phyloP scores from a whole-genome alignment of 2,797 vertebrate genomes.

The Poeciliopsis presidionis region DNA sequence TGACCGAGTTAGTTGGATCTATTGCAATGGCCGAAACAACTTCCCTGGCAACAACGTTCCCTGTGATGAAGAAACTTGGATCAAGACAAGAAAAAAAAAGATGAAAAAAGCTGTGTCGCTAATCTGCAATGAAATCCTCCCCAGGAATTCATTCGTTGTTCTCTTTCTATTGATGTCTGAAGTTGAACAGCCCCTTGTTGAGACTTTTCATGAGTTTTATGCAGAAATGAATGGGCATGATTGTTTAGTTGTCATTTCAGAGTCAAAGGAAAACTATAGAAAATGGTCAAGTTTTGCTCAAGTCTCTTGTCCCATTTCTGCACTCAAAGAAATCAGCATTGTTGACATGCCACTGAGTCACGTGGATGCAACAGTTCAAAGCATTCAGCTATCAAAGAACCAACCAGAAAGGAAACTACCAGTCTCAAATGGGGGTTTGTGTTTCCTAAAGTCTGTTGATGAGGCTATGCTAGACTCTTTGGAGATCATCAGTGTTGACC shows the following conservation, averaged over 20 bases:
- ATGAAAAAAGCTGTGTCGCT: slow-evolving; percentile 2
- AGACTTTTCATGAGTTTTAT: slow-evolving; percentile 1
- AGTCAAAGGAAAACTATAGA: not conserved
- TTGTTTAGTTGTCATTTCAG: not conserved
- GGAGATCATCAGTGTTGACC: not conserved
- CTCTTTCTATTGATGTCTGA: not conserved
- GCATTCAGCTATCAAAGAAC: slow-evolving; percentile 53
- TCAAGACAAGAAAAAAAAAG: not conserved
- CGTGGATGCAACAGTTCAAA: slow-evolving; percentile 68
- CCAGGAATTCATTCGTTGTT: not conserved
- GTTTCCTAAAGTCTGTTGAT: not conserved
- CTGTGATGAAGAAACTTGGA: not conserved
- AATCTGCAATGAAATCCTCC: slow-evolving; percentile 1
- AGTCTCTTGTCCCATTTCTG: not conserved
- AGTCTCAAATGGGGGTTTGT: not conserved
- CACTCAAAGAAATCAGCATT: slow-evolving; percentile 59
- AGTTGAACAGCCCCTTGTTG: not conserved
- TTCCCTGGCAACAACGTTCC: not conserved
- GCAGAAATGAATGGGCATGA: slow-evolving; percentile 2
- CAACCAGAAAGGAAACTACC: slow-evolving; percentile 31
- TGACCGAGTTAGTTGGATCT: not conserved
- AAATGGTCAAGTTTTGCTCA: slow-evolving; percentile 8
- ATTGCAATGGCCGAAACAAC: slow-evolving; percentile 1
- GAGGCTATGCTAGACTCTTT: not conserved
- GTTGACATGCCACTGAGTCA: slow-evolving; percentile 78